Evolutionary conservation across 2,113 vertebrate species (phyloP).

Genomic region (Todiramphus saurophagus): DNA sequence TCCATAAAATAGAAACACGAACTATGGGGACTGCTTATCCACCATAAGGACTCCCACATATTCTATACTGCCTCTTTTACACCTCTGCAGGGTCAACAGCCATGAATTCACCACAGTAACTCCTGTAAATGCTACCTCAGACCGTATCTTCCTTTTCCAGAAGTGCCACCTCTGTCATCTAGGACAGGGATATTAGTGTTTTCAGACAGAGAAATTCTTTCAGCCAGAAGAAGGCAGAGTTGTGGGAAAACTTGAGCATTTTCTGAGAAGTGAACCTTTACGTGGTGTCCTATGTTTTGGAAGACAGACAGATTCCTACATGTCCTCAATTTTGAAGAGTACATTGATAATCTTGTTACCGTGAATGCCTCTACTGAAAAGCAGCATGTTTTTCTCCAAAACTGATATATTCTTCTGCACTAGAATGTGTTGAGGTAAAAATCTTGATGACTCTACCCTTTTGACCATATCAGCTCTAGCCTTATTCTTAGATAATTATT

Average conservation of each 20-base stretch:
- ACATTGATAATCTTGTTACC: neutral
- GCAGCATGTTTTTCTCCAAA: neutral
- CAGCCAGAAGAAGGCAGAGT: neutral
- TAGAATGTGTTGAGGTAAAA: neutral
- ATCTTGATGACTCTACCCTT: neutral
- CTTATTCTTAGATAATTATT: neutral
- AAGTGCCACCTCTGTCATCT: neutral
- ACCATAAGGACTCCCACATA: neutral
- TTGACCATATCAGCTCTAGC: fast-evolving
- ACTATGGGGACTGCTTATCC: neutral
- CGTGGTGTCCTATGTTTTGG: neutral
- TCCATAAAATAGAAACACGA: neutral
- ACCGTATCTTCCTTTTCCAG: neutral
- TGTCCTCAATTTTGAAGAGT: neutral
- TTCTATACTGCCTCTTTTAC: neutral
- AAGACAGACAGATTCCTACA: neutral
- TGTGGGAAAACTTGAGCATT: neutral
- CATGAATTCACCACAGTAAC: neutral
- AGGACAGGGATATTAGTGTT: neutral
- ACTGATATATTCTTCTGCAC: neutral
- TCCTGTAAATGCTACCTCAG: neutral
- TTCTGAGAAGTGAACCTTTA: neutral
- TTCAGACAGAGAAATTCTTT: neutral
- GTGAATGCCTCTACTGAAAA: neutral
- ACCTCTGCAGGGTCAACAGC: neutral